Conservation (phyloP, 2,113 vertebrate species). For the Ceratotherium simum region DNA sequence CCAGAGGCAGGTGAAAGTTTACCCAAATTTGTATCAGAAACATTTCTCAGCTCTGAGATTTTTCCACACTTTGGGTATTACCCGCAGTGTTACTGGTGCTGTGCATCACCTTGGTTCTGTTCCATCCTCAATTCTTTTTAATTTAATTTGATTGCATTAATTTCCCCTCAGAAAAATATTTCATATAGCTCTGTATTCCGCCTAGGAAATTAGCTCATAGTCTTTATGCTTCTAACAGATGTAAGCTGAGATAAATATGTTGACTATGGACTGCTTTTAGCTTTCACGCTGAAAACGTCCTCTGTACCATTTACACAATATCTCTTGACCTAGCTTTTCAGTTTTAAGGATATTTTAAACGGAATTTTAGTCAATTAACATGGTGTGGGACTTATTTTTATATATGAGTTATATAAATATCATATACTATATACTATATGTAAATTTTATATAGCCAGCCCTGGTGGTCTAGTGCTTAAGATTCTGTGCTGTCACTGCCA, state of each 20-base stretch:
- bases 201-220: background rate
- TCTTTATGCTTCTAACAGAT: background rate
- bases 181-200: background rate
- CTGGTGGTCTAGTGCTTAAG: no score
- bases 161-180: background rate
- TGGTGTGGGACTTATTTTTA: background rate
- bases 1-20: background rate
- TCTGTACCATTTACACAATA: background rate
- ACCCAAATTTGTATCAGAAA: background rate
- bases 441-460: no score
- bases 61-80: no score
- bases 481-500: no score
- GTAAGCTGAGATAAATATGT: background rate
- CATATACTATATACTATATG: background rate
- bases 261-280: background rate
- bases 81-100: fast-evolving
- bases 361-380: background rate
- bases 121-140: background rate
- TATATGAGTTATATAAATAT: background rate
- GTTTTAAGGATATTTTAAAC: background rate
- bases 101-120: background rate
- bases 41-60: background rate
- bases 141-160: background rate
- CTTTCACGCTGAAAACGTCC: background rate
- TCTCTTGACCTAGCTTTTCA: background rate